Evolutionary conservation across 2,113 vertebrate species (phyloP), one percentile per base, ranked within the genome.

Genomic region (Sinocyclocheilus maitianheensis): DNA sequence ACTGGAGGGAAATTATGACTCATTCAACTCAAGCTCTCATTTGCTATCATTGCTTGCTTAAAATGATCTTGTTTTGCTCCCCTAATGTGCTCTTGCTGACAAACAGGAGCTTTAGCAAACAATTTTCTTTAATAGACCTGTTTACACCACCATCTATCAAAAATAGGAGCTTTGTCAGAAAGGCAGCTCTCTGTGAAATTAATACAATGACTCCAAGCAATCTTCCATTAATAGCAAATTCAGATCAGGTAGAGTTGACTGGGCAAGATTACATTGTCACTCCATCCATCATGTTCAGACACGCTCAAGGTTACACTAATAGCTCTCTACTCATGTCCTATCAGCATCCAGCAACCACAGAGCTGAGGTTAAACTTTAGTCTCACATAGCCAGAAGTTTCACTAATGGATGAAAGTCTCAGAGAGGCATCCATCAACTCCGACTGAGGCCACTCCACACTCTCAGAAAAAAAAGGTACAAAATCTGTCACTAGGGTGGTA

Each of bases 91-190:
- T 67, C 89, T 91, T 91, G 81, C 86, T 87, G 74, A 80, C 55
- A 87, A 75, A 24, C 77, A 14, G 40, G n/a, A 60, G 46, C 22
- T 81, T 88, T 81, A n/a, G 63, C 71, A 60, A 30, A 24, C 24
- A 48, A 20, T 78, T 58, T 86, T 26, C 85, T 88, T 81, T 67
- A 78, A 84, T 24, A 77, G 34, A 89, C 77, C 13, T 86, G 89
- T 89, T 91, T 84, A 62, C 71, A 85, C 58, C 22, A 75, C 71
- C 89, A 88, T 89, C 87, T 90, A 90, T 82, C 77, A 77, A 55
- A 26, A 63, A 43, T 20, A 89, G 22, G 62, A 67, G 43, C 43
- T 11, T 16, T 55, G 20, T 87, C 60, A 43, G 84, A 74, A 72
- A 84, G 48, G 43, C 40, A 46, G 63, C 60, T 78, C 12, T 53